Conservation (phyloP, 2,797 vertebrate genomes). For the Lacerta viridis region DNA sequence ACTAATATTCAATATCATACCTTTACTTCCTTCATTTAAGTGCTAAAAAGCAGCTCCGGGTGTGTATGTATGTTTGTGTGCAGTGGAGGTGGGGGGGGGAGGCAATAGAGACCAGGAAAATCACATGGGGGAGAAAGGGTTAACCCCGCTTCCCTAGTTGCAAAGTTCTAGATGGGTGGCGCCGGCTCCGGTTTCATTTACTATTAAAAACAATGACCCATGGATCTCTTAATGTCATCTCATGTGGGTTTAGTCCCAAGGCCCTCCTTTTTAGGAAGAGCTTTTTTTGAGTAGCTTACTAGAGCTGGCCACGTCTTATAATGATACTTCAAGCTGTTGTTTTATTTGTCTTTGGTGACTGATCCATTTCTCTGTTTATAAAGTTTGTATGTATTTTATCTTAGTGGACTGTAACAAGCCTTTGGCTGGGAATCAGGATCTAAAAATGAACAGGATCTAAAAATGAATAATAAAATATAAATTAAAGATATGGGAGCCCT, state of each 20-base stretch:
- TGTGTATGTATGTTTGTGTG: not conserved
- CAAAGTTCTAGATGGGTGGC: not conserved
- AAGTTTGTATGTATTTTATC: constrained; percentile 2
- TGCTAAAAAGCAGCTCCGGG: not conserved
- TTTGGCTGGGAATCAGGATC: constrained; percentile 7
- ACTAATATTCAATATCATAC: not conserved
- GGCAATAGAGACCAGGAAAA: not conserved
- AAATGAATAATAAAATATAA: not conserved
- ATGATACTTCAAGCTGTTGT: not conserved
- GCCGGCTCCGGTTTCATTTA: not conserved
- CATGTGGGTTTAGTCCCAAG: not conserved
- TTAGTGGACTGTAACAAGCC: not conserved
- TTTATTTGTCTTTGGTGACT: constrained; percentile 6
- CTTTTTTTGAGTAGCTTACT: not conserved
- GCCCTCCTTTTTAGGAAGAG: constrained; percentile 34
- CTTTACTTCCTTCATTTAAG: not conserved
- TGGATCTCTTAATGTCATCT: not conserved
- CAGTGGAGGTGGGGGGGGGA: too few relatives aligned
- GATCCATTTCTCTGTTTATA: constrained; percentile 21
- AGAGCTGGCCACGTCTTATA: not conserved
- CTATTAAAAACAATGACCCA: not conserved
- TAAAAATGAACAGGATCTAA: constrained; percentile 4
- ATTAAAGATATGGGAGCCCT: not conserved
- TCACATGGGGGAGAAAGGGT: not conserved
- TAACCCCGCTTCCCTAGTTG: not conserved